phyloP scores from a whole-genome alignment of 2,797 vertebrate genomes.

The Glossophaga mutica region DNA sequence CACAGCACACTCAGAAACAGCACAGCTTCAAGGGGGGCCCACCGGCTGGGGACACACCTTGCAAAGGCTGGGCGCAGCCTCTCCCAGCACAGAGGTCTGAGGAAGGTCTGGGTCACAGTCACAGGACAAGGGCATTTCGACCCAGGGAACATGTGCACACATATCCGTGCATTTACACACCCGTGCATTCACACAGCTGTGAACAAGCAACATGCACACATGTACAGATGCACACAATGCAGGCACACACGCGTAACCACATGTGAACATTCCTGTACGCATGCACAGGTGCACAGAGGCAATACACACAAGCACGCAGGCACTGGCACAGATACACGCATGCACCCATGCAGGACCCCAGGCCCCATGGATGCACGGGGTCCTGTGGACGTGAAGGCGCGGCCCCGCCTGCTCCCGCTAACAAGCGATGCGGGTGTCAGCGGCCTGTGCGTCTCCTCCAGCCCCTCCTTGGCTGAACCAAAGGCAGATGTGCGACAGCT shows the following conservation, averaged over 20 bases:
- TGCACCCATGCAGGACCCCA: neutral
- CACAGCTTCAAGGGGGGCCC: neutral
- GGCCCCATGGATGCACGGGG: neutral
- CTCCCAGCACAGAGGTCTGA: neutral
- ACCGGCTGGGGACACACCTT: neutral
- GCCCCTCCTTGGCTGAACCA: neutral
- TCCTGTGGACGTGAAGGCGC: neutral
- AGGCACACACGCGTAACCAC: neutral
- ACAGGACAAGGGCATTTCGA: too few species aligned
- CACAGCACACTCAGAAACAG: neutral
- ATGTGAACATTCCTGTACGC: neutral
- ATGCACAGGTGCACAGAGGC: neutral
- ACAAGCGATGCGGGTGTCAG: accelerated
- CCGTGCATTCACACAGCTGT: too few species aligned
- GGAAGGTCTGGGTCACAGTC: neutral
- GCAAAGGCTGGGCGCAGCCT: neutral
- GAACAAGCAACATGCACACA: neutral
- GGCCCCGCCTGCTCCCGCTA: accelerated
- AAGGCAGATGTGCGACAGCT: neutral
- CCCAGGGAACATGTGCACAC: neutral
- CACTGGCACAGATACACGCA: accelerated
- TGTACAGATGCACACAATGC: neutral
- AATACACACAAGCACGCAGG: accelerated
- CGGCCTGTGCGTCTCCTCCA: neutral
- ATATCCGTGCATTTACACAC: accelerated